Base-by-base conservation (phyloP, 2,888 invertebrate species). In the Ormyrus pomaceus region DNA sequence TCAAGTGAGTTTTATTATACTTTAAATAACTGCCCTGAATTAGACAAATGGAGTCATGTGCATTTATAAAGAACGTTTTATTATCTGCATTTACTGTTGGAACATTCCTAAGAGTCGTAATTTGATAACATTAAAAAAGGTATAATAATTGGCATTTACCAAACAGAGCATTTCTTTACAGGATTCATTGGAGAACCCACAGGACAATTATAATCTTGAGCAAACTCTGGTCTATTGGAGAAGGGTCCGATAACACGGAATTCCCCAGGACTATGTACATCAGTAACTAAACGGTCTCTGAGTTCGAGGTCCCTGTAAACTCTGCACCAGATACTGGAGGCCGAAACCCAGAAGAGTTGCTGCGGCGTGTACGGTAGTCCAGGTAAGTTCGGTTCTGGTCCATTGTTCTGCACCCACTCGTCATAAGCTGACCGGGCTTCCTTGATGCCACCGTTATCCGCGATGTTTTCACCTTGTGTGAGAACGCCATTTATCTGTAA, bases 381-480 rank as follows among this genome's bases (percentile, higher is more conserved):
- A 0, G 96, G 96, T 65, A 96, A 91, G 58, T 92, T 91, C 0
- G 92, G 90, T 86, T 96, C 96, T 0, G 91, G 91, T 0, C 94
- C 94, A 86, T 95, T 93, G 9, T 94, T 92, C 53, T 93, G 90
- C 0, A 92, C 93, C 95, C 96, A 96, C 10, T 93, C 93, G 69
- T 94, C 92, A 90, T 97, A 96, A 0, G 96, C 96, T 82, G 94
- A 92, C 90, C 97, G 98, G 0, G 97, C 96, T 89, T 96, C 95
- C 89, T 97, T 97, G 82, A 97, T 94, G 0, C 97, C 98, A 5
- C 97, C 97, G 88, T 97, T 98, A 89, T 98, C 97, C 0, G 97
- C 97, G 82, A 98, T 98, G 89, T 98, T 97, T 90, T 97, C 97
- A 13, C 97, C 97, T 91, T 97, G 96, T 0, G 97, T 97, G 87